Conservation (phyloP, 2,113 vertebrate species). For the Candoia aspera region DNA sequence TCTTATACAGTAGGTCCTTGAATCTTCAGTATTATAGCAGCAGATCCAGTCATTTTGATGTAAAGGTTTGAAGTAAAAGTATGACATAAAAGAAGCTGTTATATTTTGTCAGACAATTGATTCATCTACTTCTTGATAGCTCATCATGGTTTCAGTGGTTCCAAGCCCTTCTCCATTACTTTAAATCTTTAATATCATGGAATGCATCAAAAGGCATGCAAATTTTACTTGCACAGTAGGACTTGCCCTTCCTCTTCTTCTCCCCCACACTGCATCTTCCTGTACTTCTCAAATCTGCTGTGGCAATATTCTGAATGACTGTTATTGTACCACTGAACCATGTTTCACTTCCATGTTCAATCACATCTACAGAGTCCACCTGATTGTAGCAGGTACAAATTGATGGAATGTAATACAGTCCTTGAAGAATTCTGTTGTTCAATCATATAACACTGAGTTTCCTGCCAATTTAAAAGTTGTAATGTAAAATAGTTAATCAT, state of each 20-base stretch:
- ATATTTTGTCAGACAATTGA: background rate
- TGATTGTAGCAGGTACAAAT: background rate
- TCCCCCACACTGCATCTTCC: background rate
- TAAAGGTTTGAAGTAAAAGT: background rate
- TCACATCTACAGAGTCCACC: background rate
- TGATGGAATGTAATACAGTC: background rate
- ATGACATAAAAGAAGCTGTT: background rate
- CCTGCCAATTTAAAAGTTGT: background rate
- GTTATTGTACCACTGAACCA: background rate
- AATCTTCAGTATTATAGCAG: background rate
- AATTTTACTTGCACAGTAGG: background rate
- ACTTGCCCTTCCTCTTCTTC: background rate
- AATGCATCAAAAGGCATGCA: background rate
- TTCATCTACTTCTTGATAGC: background rate
- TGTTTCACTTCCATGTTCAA: background rate
- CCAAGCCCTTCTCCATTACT: background rate
- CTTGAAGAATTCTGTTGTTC: background rate
- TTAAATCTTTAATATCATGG: background rate
- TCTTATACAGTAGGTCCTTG: background rate
- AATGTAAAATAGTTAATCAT: background rate
- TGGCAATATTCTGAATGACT: background rate
- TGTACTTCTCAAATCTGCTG: background rate
- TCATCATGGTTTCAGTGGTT: background rate
- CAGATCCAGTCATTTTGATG: background rate
- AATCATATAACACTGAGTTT: background rate